Evolutionary conservation across 2,888 invertebrate genomes (phyloP).

Genomic region (Agrochola macilenta): DNA sequence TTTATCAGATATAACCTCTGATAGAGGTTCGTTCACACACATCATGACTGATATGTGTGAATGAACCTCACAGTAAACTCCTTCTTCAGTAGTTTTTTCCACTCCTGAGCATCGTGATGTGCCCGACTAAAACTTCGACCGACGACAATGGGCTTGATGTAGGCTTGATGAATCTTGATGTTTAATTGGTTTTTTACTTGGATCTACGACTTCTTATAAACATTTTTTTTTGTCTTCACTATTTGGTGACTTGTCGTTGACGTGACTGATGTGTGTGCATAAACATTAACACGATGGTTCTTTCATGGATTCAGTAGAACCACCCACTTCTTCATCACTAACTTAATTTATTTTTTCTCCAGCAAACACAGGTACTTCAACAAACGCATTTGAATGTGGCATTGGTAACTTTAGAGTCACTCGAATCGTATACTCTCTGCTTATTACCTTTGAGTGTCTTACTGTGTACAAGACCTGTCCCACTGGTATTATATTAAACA

Average conservation of each 20-base stretch:
- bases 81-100: background rate
- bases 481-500: slow-evolving; percentile 33
- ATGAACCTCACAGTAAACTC: background rate
- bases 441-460: slow-evolving; percentile 40
- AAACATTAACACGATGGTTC: background rate
- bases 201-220: background rate
- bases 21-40: background rate
- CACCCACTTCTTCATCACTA: background rate
- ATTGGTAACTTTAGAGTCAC: slow-evolving; percentile 44
- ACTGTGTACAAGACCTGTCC: slow-evolving; percentile 28
- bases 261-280: no score
- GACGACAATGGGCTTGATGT: background rate
- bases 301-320: background rate
- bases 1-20: background rate
- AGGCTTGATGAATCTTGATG: background rate
- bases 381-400: slow-evolving; percentile 41
- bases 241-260: no score
- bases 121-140: background rate
- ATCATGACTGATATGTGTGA: no score
- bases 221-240: background rate
- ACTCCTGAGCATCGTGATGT: background rate
- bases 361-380: slow-evolving; percentile 46
- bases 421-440: slow-evolving; percentile 41
- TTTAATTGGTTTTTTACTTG: background rate
- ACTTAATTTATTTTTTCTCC: slow-evolving; percentile 26